phyloP scores from a whole-genome alignment of 1,140 invertebrate genomes.

The Drosophila funebris region DNA sequence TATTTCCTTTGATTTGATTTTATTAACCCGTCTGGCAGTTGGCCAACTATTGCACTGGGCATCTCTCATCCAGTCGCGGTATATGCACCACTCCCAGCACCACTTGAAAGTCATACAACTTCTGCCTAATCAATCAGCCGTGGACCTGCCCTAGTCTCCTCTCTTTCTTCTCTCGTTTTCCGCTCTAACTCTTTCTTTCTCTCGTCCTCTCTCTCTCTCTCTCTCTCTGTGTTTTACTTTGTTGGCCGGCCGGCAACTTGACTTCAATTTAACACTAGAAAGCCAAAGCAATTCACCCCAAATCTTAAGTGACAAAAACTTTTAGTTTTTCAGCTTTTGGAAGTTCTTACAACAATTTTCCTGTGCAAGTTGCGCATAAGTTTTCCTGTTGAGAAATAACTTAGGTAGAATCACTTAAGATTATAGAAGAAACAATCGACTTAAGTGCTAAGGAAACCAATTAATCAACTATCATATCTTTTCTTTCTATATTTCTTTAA shows the following conservation, averaged over 20 bases:
- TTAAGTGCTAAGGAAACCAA: no score
- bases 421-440: no score
- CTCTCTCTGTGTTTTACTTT: background rate
- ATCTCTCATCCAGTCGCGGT: constrained; percentile 1
- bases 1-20: constrained; percentile 54
- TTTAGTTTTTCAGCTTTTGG: background rate
- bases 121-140: constrained; percentile 65
- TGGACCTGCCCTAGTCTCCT: background rate
- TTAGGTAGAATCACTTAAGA: no score
- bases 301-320: background rate
- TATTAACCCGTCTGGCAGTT: constrained; percentile 59
- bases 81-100: constrained; percentile 22
- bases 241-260: constrained; percentile 31
- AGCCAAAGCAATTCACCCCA: background rate
- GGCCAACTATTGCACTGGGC: constrained; percentile 48
- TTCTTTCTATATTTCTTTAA: no score
- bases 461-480: no score
- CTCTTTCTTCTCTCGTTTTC: background rate
- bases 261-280: constrained; percentile 54
- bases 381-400: no score
- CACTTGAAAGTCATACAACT: constrained; percentile 54
- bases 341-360: background rate
- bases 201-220: background rate
- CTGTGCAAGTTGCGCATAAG: background rate
- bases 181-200: no score